Conservation (phyloP, 2,113 vertebrate species). For the Lagenorhynchus albirostris region DNA sequence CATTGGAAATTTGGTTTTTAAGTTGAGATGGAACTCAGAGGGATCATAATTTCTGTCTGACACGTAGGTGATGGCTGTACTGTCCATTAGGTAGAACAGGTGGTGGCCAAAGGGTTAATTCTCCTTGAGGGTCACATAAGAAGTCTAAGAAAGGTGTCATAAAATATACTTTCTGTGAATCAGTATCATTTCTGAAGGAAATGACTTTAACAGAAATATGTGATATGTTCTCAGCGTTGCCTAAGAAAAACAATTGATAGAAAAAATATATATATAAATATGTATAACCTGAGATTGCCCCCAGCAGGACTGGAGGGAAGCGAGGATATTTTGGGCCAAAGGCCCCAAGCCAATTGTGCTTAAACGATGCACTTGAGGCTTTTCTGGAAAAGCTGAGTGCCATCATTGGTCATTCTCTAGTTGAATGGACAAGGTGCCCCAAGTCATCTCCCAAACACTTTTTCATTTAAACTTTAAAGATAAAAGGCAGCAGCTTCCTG, state of each 20-base stretch:
- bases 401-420: constrained; percentile 43
- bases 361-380: constrained; percentile 28
- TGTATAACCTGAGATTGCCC: neutral
- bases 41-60: neutral
- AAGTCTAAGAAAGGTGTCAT: neutral
- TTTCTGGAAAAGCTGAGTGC: constrained; percentile 44
- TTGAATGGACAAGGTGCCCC: constrained; percentile 41
- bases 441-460: constrained; percentile 26
- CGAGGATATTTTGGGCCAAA: neutral
- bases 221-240: neutral
- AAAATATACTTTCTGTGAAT: constrained; percentile 35
- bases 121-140: neutral
- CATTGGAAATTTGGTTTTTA: neutral
- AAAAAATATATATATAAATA: neutral
- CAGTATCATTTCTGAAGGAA: constrained; percentile 38
- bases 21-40: neutral
- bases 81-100: neutral
- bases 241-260: constrained; percentile 11
- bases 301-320: neutral
- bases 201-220: constrained; percentile 3
- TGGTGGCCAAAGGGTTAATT: neutral
- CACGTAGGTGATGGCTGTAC: neutral
- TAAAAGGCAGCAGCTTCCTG: constrained; percentile 51
- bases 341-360: constrained; percentile 7
- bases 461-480: constrained; percentile 54